These are phyloP conservation scores for Chrysocyon brachyurus DNA, from an alignment of 2,797 vertebrate species.

Conservation along the genomic window DNA sequence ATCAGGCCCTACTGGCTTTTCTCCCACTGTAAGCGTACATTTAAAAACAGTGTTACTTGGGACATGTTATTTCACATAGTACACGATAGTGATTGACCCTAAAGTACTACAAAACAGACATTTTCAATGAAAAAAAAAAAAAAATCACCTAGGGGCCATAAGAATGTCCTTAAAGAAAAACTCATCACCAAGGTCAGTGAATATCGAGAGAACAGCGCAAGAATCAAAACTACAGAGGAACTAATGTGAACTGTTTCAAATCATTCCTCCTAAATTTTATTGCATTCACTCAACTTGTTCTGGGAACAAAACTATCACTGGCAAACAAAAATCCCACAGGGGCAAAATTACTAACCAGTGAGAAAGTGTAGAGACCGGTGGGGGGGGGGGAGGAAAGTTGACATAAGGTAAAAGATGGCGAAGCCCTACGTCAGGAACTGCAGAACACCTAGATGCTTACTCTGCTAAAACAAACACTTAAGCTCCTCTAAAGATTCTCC, in stretches of 20 bases:
- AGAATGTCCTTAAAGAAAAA: conserved; percentile 45
- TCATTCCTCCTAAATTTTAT: background rate
- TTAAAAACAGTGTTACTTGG: background rate
- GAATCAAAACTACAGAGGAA: background rate
- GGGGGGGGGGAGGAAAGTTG: background rate
- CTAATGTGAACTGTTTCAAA: background rate
- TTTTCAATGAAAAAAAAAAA: conserved; percentile 56
- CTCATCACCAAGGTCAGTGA: background rate
- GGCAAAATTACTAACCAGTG: background rate
- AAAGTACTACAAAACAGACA: background rate
- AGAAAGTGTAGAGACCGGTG: background rate
- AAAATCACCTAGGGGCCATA: background rate
- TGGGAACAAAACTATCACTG: conserved; percentile 52
- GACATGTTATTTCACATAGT: background rate
- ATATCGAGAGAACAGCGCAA: background rate
- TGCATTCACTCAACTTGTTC: background rate
- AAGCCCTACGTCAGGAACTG: background rate
- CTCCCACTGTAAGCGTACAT: background rate
- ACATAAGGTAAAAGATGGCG: background rate
- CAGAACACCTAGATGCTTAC: background rate
- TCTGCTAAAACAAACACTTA: conserved; percentile 16
- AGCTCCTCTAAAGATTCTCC: background rate
- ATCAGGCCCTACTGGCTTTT: background rate
- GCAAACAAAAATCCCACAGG: conserved; percentile 50
- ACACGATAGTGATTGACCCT: background rate